Evolutionary conservation across 1,140 invertebrate genomes (phyloP), one percentile per base, ranked within the genome.

Genomic region (Teleopsis dalmanni): DNA sequence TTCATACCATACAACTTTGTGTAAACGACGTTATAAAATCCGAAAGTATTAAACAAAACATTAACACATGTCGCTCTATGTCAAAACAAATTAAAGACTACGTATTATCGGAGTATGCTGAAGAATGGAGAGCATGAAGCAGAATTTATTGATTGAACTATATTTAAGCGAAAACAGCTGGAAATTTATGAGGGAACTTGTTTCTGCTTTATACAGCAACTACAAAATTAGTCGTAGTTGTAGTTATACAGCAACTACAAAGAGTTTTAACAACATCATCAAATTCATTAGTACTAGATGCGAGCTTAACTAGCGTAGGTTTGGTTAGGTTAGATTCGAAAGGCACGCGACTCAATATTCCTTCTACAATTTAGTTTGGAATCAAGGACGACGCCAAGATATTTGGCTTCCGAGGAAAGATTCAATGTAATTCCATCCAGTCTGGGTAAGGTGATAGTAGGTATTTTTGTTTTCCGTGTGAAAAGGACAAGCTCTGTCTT

Each of bases 1-100:
- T 11, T 1, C 29, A 45, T 9, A 45, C 8, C 8, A 3, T 45
- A 31, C 29, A 45, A 45, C 42, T 45, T 34, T 45, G 42, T 22
- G 25, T 45, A 13, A 19, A 45, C 14, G 29, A 13, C 13, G 21
- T 33, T 34, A 29, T 31, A 9, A 14, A 33, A 45, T 22, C 29
- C 1, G 2, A 25, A 1, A 27, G 33, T 13, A 21, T 45, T 13
- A 34, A 34, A 7, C 14, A 29, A n/a, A 33, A 33, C 9, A 8
- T 45, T 13, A 13, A 45, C 3, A 45, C 11, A 33, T 31, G 16
- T 16, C 3, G 3, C 1, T 9, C 27, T 11, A 3, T 34, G 18
- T 14, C 33, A 21, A 33, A 45, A 5, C n/a, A 27, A 33, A 13
- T 13, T 45, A 6, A 21, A 13, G 21, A 38, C 37, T 22, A 13